Base-by-base conservation (phyloP, 1,140 invertebrate species). In the Zelostemma sp. region DNA sequence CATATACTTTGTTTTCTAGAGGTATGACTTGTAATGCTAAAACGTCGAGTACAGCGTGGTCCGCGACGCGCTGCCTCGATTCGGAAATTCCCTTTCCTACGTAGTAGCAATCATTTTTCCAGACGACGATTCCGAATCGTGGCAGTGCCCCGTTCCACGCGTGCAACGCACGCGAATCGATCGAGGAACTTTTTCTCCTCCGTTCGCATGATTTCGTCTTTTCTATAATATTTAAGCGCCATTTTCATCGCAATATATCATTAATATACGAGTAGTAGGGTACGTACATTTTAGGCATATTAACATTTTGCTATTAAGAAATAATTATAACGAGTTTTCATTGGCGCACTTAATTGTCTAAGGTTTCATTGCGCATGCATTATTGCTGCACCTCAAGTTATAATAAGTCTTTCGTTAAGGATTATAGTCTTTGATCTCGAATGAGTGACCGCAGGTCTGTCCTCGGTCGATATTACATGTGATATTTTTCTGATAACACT, bases 181-280 rank as follows among this genome's bases (percentile, higher is more conserved):
- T 45, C 8, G 65, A 59, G 65, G 58, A 66, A 63, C 35, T 68
- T 73, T 35, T 68, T 63, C 16, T 65, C 58, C 70, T 62, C 57
- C 31, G 25, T 62, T 69, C 62, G 59, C 62, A 12, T 38, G 33
- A 25, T 67, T 55, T 66, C 56, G 62, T 67, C 17, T 72, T 65
- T 68, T 68, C 57, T 63, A 65, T 54, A 62, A n/a, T n/a, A 68
- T 68, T 48, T 65, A 70, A 61, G 40, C 50, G 59, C 59, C 62
- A 60, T 49, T 60, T 51, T 66, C 68, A 65, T 55, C 58, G 43
- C 66, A 60, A 58, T 65, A 73, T 66, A 58, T 54, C 63, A 71
- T 59, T 31, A 65, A 45, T 63, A 59, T 66, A 71, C 55, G 58
- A n/a, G n/a, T n/a, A 31, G 61, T 70, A 70, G 62, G 58, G 61